A percentile compares a stretch with the other conserved stretches of the same genome.
Evolutionary conservation across 2,113 vertebrate genomes (phyloP).

Genomic region (Oreochromis spilurus): DNA sequence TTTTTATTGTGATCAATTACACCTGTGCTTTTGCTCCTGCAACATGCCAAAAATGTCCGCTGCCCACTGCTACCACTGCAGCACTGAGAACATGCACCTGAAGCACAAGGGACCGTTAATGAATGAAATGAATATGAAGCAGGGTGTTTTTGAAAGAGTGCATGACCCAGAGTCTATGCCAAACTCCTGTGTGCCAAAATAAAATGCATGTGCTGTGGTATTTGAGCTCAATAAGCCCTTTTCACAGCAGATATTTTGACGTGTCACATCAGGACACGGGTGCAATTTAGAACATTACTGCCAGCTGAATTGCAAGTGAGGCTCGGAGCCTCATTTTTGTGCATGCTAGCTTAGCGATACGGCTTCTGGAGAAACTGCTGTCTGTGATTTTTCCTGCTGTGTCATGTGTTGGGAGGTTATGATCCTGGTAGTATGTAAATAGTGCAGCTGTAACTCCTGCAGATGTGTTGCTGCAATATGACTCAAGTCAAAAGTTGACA

Average conservation of each 20-base stretch:
- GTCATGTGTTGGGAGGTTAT: background rate
- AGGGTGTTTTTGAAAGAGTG: background rate
- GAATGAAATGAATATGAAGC: background rate
- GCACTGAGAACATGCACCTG: background rate
- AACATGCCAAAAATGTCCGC: background rate
- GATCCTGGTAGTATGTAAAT: background rate
- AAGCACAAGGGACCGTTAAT: background rate
- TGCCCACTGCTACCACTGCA: background rate
- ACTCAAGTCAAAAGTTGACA: background rate
- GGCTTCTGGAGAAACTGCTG: background rate
- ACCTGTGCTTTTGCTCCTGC: background rate
- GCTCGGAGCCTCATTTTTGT: background rate
- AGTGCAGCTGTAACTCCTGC: background rate
- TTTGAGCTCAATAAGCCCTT: background rate
- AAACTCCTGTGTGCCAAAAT: background rate
- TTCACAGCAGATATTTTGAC: background rate
- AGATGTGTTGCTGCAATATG: background rate
- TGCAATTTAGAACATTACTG: background rate
- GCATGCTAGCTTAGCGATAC: background rate
- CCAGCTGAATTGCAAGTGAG: background rate
- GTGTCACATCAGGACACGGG: background rate
- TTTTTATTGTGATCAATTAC: background rate
- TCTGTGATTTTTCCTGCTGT: background rate
- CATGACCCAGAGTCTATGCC: background rate
- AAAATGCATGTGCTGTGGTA: background rate